phyloP scores from a whole-genome alignment of 1,140 invertebrate genomes.

The Panagrolaimus sp. region DNA sequence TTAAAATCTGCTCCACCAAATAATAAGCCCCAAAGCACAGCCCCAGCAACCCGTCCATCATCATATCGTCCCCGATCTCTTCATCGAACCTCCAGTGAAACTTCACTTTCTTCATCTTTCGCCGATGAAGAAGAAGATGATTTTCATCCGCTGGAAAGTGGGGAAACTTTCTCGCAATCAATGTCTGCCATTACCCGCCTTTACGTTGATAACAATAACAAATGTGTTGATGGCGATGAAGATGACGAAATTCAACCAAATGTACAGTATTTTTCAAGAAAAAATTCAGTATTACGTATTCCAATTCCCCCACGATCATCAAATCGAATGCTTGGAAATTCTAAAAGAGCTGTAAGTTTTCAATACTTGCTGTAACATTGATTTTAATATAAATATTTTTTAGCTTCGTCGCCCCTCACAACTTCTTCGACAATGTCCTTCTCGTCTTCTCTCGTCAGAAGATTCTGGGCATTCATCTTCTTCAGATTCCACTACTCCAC shows the following conservation, averaged over 20 bases:
- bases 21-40: constrained; percentile 20
- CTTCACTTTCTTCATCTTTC: not conserved
- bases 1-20: constrained; percentile 21
- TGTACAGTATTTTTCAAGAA: constrained; percentile 47
- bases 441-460: not conserved
- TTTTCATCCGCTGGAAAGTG: constrained; percentile 21
- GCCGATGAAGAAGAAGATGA: constrained; percentile 19
- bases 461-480: constrained; percentile 3
- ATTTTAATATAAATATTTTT: constrained; percentile 14
- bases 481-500: not conserved
- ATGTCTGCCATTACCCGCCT: constrained; percentile 30
- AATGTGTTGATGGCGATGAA: constrained; percentile 27
- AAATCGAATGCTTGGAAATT: constrained; percentile 30
- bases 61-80: not conserved
- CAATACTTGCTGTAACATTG: not conserved
- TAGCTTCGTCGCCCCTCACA: constrained; percentile 28
- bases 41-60: constrained; percentile 9
- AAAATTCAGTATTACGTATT: constrained; percentile 48
- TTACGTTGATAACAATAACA: constrained; percentile 36
- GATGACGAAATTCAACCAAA: constrained; percentile 34
- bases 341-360: constrained; percentile 18
- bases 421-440: not conserved
- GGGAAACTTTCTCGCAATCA: constrained; percentile 23
- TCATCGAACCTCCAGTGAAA: constrained; percentile 7
- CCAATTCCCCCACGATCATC: constrained; percentile 43